Percentiles rank a stretch among this genome's conserved stretches.
phyloP scores from a whole-genome alignment of 2,113 vertebrate species.

The Triplophysa rosa region DNA sequence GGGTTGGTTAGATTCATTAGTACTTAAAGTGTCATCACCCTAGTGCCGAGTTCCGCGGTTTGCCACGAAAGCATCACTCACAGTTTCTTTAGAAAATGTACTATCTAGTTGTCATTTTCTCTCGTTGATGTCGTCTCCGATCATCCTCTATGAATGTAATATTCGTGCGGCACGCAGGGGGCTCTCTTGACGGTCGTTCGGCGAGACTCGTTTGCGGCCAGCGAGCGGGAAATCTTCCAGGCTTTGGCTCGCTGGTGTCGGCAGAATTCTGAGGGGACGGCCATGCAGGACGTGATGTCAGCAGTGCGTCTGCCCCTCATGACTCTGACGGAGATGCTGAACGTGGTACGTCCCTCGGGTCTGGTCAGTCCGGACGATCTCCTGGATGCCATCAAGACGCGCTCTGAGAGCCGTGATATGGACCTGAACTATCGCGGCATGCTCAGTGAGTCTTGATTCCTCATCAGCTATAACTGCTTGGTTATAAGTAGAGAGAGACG shows the following conservation, averaged over 20 bases:
- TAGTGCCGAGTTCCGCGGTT: too few species aligned
- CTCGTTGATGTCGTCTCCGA: too few species aligned
- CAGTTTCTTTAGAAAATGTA: too few species aligned
- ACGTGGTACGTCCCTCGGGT: conserved; percentile 90
- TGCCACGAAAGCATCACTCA: too few species aligned
- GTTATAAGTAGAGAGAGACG: too few species aligned
- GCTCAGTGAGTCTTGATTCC: conserved; percentile 81
- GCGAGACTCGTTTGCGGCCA: conserved; percentile 93
- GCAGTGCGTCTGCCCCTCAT: conserved; percentile 93
- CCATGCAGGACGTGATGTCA: conserved; percentile 86
- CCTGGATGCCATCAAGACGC: conserved; percentile 94
- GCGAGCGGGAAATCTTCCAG: conserved; percentile 95
- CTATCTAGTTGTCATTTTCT: too few species aligned
- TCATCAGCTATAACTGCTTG: too few species aligned
- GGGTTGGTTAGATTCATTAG: too few species aligned
- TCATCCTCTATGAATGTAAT: too few species aligned
- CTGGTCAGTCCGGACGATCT: conserved; percentile 92
- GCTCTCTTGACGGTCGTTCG: conserved; percentile 88
- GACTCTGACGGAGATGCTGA: conserved; percentile 94
- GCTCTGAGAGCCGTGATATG: conserved; percentile 96
- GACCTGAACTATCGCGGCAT: conserved; percentile 98
- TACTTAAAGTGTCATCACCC: too few species aligned
- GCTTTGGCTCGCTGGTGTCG: conserved; percentile 93
- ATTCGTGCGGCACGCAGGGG: conserved; percentile 63
- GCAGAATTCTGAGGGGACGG: conserved; percentile 81